Percentiles rank a stretch among this genome's conserved stretches.
Conservation (phyloP, 2,888 invertebrate species). For the Proisotoma minuta region DNA sequence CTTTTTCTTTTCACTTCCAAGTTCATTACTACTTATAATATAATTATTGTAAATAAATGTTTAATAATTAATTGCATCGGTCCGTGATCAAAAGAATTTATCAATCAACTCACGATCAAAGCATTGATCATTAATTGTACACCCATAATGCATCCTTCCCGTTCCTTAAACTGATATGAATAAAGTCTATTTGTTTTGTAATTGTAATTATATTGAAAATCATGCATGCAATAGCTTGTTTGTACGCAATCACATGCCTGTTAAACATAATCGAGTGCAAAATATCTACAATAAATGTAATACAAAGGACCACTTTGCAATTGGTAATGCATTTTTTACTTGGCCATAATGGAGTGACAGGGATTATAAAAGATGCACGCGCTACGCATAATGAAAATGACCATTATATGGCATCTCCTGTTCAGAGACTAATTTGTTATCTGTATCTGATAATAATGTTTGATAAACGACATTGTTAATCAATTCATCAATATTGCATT, state of each 20-base stretch:
- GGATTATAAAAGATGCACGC: background rate
- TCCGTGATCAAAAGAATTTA: background rate
- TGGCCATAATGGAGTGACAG: background rate
- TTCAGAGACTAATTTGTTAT: background rate
- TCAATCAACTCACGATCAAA: conserved; percentile 1
- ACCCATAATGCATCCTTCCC: background rate
- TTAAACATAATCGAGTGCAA: background rate
- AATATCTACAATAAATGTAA: too few relatives aligned
- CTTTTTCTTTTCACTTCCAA: too few relatives aligned
- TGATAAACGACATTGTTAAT: background rate
- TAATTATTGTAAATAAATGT: too few relatives aligned
- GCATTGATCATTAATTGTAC: background rate
- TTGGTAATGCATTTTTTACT: background rate
- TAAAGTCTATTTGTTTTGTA: background rate
- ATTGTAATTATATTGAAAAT: background rate
- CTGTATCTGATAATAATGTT: background rate
- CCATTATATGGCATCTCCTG: background rate
- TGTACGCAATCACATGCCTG: background rate
- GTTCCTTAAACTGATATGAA: background rate
- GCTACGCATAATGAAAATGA: background rate
- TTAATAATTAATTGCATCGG: background rate
- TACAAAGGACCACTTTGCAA: background rate
- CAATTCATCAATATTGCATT: background rate
- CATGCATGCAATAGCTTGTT: background rate
- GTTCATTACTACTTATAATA: too few relatives aligned